A percentile compares a stretch with the other conserved stretches of the same genome.
These are phyloP conservation scores for Pelobates fuscus DNA, from an alignment of 2,113 vertebrate genomes.

Conservation along the genomic window DNA sequence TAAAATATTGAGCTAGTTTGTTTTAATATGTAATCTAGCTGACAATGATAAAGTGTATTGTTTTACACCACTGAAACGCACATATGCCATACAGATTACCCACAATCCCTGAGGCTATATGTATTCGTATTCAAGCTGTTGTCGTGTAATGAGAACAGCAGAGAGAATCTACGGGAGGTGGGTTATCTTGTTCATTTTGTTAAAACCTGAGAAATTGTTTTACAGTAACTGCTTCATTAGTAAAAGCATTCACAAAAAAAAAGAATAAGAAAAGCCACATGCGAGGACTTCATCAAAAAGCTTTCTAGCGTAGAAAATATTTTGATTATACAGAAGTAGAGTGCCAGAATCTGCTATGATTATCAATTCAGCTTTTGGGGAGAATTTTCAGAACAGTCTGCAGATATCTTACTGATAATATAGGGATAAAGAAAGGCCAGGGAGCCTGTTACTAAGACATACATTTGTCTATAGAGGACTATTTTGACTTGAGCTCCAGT, in stretches of 20 bases:
- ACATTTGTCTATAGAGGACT: too few species aligned
- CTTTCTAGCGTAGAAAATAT: not conserved
- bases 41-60: conserved; percentile 35
- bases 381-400: too few species aligned
- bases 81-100: conserved; percentile 26
- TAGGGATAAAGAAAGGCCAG: too few species aligned
- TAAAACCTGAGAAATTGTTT: not conserved
- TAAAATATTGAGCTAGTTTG: conserved; percentile 6
- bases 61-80: conserved; percentile 34
- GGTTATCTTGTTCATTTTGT: conserved; percentile 13
- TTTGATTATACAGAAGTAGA: not conserved
- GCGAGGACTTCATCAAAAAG: not conserved
- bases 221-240: conserved; percentile 9
- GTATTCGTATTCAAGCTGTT: conserved; percentile 41
- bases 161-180: conserved; percentile 27
- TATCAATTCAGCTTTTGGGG: too few species aligned
- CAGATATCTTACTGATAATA: too few species aligned
- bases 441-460: too few species aligned
- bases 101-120: conserved; percentile 39
- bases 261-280: not conserved
- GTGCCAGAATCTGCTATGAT: not conserved
- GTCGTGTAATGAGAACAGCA: conserved; percentile 36
- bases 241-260: not conserved
- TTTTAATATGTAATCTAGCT: conserved; percentile 23
- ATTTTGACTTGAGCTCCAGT: too few species aligned